phyloP scores from a whole-genome alignment of 2,888 invertebrate species.

The Leistus spinibarbis region DNA sequence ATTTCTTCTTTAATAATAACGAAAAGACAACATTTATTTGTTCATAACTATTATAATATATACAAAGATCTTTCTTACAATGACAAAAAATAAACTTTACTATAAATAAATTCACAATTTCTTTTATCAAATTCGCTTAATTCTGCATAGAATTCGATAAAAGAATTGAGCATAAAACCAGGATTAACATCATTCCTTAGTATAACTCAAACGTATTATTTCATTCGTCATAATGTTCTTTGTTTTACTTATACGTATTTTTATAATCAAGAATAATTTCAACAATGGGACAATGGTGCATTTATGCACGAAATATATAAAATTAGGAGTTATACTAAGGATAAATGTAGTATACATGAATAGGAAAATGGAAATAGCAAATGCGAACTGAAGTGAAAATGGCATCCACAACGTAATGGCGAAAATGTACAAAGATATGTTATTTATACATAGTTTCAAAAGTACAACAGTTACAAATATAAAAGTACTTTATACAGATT shows the following conservation, averaged over 20 bases:
- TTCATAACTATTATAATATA: constrained; percentile 49
- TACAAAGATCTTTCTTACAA: constrained; percentile 45
- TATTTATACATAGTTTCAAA: constrained; percentile 30
- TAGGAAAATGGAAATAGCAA: neutral
- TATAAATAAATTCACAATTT: neutral
- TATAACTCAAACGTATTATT: no score
- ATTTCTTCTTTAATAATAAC: constrained; percentile 42
- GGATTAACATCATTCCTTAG: no score
- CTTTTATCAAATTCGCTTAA: no score
- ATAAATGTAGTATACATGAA: neutral
- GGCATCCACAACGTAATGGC: constrained; percentile 16
- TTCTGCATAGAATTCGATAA: no score
- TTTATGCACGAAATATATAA: neutral
- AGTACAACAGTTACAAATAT: constrained; percentile 38
- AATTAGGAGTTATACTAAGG: neutral
- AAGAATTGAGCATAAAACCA: no score
- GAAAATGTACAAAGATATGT: constrained; percentile 37
- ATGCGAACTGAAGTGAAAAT: constrained; percentile 5
- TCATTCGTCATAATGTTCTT: no score
- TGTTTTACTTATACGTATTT: no score
- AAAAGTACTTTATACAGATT: constrained; percentile 38
- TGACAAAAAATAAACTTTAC: neutral
- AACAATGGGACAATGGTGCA: neutral
- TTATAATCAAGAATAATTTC: no score
- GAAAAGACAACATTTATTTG: constrained; percentile 53